These are phyloP conservation scores for Corythornis madagascariensis DNA, from an alignment of 2,113 vertebrate species.

Conservation along the genomic window DNA sequence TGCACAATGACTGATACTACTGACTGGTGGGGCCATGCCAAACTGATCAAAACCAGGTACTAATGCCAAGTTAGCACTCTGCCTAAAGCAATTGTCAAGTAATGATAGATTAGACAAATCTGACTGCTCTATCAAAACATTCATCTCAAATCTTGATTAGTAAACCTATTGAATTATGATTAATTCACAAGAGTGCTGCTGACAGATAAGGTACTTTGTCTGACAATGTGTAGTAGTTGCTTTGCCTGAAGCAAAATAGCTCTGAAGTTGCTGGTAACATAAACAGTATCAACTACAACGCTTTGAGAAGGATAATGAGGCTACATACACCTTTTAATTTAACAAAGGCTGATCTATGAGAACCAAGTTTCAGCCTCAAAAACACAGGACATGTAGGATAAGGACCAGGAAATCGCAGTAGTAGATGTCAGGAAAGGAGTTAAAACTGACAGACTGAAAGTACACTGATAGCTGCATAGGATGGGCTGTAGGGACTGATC, in stretches of 20 bases:
- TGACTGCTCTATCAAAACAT: constrained; percentile 93
- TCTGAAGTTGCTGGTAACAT: constrained; percentile 78
- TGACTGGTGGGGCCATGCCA: constrained; percentile 29
- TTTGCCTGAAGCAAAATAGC: constrained; percentile 79
- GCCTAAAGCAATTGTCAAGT: constrained; percentile 85
- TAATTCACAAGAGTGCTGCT: constrained; percentile 86
- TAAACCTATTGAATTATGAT: constrained; percentile 91
- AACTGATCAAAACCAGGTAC: constrained; percentile 71
- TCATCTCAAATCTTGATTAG: constrained; percentile 95
- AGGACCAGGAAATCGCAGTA: not conserved
- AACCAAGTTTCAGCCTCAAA: constrained; percentile 55
- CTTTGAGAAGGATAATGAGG: constrained; percentile 62
- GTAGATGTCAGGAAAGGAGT: not conserved
- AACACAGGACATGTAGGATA: not conserved
- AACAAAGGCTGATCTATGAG: constrained; percentile 26
- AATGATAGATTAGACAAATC: constrained; percentile 88
- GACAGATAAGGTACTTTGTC: constrained; percentile 91
- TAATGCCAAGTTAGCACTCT: constrained; percentile 77
- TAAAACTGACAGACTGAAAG: not conserved
- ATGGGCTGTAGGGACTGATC: not conserved
- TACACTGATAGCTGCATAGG: not conserved
- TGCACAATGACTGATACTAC: not conserved
- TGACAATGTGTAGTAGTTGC: constrained; percentile 79
- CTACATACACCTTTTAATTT: constrained; percentile 52
- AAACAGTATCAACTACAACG: constrained; percentile 77